A percentile compares a stretch with the other conserved stretches of the same genome.
phyloP scores from a whole-genome alignment of 2,888 invertebrate genomes.

The Ditylenchus weischeri region DNA sequence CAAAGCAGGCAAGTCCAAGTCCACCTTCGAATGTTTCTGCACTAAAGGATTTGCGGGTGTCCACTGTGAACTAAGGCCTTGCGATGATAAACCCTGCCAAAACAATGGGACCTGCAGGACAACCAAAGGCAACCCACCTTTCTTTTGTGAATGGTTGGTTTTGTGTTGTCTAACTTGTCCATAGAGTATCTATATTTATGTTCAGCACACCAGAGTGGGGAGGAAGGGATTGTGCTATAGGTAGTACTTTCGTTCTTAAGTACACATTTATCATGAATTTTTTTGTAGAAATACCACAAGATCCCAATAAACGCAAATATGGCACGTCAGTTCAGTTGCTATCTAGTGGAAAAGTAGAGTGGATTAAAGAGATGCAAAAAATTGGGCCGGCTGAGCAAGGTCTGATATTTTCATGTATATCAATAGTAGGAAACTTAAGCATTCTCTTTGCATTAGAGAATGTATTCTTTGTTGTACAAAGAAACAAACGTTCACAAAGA shows the following conservation, averaged over 20 bases:
- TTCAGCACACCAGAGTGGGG: slow-evolving; percentile 48
- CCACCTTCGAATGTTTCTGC: slow-evolving; percentile 51
- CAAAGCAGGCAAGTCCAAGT: slow-evolving; percentile 27
- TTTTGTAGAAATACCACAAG: neutral
- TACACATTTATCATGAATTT: neutral
- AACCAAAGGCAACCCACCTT: slow-evolving; percentile 41
- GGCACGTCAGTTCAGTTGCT: slow-evolving; percentile 50
- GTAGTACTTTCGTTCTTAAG: slow-evolving; percentile 28
- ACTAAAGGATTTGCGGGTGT: slow-evolving; percentile 49
- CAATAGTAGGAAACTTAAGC: too few species aligned
- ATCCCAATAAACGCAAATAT: slow-evolving; percentile 38
- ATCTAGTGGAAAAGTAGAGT: slow-evolving; percentile 54
- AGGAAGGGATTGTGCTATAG: slow-evolving; percentile 52
- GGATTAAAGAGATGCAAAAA: slow-evolving; percentile 52
- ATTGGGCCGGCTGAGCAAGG: slow-evolving; percentile 2
- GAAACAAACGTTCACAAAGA: too few species aligned
- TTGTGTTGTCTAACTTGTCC: neutral
- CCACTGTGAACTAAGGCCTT: slow-evolving; percentile 49
- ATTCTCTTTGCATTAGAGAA: too few species aligned
- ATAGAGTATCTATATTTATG: slow-evolving; percentile 45
- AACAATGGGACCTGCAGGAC: slow-evolving; percentile 57
- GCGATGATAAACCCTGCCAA: slow-evolving; percentile 49
- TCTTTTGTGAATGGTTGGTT: slow-evolving; percentile 39
- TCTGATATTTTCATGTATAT: too few species aligned
- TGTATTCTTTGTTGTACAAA: too few species aligned